phyloP scores from a whole-genome alignment of 2,113 vertebrate species.

The Urocitellus parryii region DNA sequence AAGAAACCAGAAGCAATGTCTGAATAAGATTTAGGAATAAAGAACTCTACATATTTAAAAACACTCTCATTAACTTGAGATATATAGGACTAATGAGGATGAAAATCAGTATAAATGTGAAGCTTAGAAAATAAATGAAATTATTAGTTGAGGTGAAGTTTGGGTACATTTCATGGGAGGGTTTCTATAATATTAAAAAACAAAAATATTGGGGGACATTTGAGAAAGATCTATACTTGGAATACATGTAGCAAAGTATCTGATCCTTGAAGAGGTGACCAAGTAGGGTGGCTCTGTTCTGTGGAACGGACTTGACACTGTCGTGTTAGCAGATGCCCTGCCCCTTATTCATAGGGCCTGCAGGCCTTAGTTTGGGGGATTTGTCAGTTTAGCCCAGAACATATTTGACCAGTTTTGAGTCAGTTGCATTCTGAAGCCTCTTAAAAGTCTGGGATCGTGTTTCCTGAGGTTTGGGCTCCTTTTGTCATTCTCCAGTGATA shows the following conservation, averaged over 20 bases:
- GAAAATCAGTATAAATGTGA: constrained; percentile 28
- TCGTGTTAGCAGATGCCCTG: rapidly evolving
- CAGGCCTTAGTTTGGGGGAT: no score
- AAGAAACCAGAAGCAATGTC: constrained; percentile 28
- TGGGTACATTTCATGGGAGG: background rate
- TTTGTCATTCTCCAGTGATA: background rate
- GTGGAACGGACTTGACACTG: rapidly evolving
- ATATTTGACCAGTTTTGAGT: background rate
- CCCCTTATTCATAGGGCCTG: rapidly evolving
- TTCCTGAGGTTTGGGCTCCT: background rate
- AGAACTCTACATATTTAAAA: constrained; percentile 11
- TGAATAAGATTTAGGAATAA: constrained; percentile 18
- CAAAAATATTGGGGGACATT: background rate
- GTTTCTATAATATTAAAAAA: constrained; percentile 11
- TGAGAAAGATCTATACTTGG: background rate
- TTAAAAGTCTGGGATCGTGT: background rate
- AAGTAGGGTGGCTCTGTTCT: background rate
- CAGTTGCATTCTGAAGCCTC: background rate
- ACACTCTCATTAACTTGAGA: constrained; percentile 17
- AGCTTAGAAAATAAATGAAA: constrained; percentile 13
- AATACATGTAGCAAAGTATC: background rate
- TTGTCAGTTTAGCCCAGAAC: background rate
- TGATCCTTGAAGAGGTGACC: background rate
- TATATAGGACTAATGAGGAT: background rate
- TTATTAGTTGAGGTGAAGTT: background rate